These are phyloP conservation scores for Melolontha melolontha DNA, from an alignment of 2,888 invertebrate species.

Conservation along the genomic window DNA sequence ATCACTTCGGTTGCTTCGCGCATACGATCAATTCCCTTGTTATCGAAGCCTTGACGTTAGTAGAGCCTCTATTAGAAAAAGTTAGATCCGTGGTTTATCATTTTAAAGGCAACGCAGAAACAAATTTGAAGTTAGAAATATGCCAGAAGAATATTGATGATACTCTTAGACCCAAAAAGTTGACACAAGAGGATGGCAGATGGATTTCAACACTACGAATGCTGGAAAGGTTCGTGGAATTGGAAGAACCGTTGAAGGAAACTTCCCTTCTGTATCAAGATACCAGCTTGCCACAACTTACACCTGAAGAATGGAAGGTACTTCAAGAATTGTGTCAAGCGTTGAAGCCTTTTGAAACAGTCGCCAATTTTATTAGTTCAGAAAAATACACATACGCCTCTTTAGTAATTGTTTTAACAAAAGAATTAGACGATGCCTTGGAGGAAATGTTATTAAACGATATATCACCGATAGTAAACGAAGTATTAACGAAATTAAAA, in stretches of 20 bases:
- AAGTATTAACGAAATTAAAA: conserved; percentile 5
- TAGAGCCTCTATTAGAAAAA: conserved; percentile 14
- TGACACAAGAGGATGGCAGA: conserved; percentile 25
- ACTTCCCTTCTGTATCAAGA: conserved; percentile 28
- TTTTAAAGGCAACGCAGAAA: conserved; percentile 22
- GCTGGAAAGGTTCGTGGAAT: conserved; percentile 29
- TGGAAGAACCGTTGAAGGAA: conserved; percentile 17
- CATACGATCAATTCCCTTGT: conserved; percentile 33
- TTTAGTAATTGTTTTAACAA: conserved; percentile 26
- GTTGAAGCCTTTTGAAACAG: conserved; percentile 47
- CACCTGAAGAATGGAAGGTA: conserved; percentile 42
- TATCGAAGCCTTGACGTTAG: conserved; percentile 6
- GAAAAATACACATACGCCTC: conserved; percentile 34
- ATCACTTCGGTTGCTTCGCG: conserved; percentile 34
- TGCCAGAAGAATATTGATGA: conserved; percentile 11
- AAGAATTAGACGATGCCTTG: conserved; percentile 30
- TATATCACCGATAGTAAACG: not conserved
- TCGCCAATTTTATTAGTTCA: conserved; percentile 44
- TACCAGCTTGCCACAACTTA: conserved; percentile 34
- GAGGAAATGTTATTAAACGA: conserved; percentile 23
- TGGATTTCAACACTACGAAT: conserved; percentile 28
- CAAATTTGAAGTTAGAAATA: conserved; percentile 14
- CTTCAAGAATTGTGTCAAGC: conserved; percentile 43
- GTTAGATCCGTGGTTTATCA: conserved; percentile 21
- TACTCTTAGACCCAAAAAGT: conserved; percentile 1